A percentile compares a stretch with the other conserved stretches of the same genome.
Evolutionary conservation across 2,113 vertebrate genomes (phyloP).

Genomic region (Centropus unirufus): DNA sequence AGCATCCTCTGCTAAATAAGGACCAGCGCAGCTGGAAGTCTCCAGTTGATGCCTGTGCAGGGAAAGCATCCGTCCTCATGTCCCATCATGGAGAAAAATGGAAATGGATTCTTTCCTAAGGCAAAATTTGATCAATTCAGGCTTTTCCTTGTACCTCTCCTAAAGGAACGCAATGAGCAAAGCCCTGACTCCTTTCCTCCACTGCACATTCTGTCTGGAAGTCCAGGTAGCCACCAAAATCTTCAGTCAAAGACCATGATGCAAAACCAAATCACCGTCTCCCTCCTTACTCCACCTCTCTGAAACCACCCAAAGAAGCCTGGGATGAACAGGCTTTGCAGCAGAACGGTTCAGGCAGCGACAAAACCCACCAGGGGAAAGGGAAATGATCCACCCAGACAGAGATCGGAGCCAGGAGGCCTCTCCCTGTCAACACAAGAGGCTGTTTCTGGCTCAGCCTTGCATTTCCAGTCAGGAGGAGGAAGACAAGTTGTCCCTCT

Average conservation of each 20-base stretch:
- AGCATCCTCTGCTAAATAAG: background rate
- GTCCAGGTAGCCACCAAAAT: background rate
- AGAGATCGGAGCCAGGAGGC: background rate
- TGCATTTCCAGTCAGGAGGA: background rate
- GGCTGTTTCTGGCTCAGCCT: background rate
- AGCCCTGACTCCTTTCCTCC: background rate
- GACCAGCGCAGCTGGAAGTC: rapidly evolving
- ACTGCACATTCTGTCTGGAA: background rate
- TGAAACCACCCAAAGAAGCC: background rate
- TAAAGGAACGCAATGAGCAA: background rate
- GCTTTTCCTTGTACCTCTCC: background rate
- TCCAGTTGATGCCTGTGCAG: background rate
- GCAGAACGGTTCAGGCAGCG: background rate
- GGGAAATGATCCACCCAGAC: background rate
- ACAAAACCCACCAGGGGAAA: background rate
- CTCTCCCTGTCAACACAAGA: background rate
- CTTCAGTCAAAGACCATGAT: rapidly evolving
- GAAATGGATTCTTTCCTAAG: background rate
- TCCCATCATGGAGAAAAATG: rapidly evolving
- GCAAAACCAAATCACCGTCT: background rate
- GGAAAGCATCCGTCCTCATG: background rate
- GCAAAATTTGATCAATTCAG: background rate
- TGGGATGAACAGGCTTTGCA: background rate
- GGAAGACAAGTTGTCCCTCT: background rate
- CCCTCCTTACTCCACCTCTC: background rate